A percentile compares a stretch with the other conserved stretches of the same genome.
Conservation (phyloP, 2,888 invertebrate genomes). For the Buathra laborator region DNA sequence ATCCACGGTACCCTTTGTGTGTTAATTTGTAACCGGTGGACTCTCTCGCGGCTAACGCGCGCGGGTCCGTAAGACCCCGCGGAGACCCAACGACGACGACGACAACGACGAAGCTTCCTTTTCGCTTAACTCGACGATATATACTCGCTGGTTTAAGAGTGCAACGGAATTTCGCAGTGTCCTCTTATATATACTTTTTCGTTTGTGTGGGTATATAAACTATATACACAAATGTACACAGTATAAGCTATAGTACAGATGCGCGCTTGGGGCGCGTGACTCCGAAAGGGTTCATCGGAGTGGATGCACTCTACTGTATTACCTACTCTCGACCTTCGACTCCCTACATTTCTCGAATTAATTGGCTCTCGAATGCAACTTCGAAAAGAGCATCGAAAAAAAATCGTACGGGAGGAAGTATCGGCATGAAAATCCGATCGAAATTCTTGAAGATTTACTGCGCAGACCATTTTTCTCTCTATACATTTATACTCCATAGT, state of each 20-base stretch:
- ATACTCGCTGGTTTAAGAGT: constrained; percentile 17
- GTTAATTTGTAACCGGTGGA: constrained; percentile 82
- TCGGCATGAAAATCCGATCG: constrained; percentile 6
- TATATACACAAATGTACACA: neutral
- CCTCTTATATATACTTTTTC: constrained; percentile 24
- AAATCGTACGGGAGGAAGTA: constrained; percentile 6
- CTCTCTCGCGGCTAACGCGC: constrained; percentile 62
- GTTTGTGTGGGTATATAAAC: constrained; percentile 2
- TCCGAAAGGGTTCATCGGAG: constrained; percentile 62
- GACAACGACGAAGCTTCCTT: constrained; percentile 51
- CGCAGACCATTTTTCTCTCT: neutral
- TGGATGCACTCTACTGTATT: constrained; percentile 55
- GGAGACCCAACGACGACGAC: constrained; percentile 52
- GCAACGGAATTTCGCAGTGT: constrained; percentile 55
- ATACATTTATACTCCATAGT: neutral
- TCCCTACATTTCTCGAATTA: constrained; percentile 68
- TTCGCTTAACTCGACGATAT: constrained; percentile 37
- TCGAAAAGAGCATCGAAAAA: constrained; percentile 16
- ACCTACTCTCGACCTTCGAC: constrained; percentile 67
- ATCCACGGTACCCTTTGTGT: constrained; percentile 83
- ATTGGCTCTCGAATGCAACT: constrained; percentile 63
- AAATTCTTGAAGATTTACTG: neutral
- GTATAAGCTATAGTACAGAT: neutral
- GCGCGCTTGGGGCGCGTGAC: constrained; percentile 59
- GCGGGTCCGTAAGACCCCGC: constrained; percentile 65